Percentiles rank a stretch among this genome's conserved stretches.
phyloP scores from a whole-genome alignment of 1,140 invertebrate species.

The Tachypleus tridentatus region DNA sequence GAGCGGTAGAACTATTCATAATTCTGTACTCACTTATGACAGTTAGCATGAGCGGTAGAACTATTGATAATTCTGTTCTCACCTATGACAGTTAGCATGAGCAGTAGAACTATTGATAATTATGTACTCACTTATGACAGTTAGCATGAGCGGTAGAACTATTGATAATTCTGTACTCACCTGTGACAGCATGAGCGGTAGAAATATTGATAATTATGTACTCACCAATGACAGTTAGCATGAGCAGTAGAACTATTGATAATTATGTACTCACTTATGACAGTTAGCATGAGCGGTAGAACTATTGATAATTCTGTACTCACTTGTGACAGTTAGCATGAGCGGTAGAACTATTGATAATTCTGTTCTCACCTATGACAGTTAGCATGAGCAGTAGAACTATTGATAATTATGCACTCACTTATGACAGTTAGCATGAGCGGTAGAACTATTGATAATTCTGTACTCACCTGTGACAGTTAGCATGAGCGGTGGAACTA shows the following conservation, averaged over 20 bases:
- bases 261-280: conserved; percentile 13
- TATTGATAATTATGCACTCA: conserved; percentile 1
- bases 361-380: conserved; percentile 15
- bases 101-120: too few species aligned
- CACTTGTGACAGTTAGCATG: conserved; percentile 18
- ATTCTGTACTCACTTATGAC: conserved; percentile 15
- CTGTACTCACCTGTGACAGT: conserved; percentile 17
- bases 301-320: not conserved
- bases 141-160: conserved; percentile 4
- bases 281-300: conserved; percentile 7
- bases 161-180: conserved; percentile 6
- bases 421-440: conserved; percentile 16
- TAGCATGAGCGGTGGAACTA: conserved; percentile 2
- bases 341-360: too few species aligned
- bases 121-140: conserved; percentile 15
- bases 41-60: conserved; percentile 5
- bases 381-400: conserved; percentile 4
- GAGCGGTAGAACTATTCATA: too few species aligned
- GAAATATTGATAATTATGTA: not conserved
- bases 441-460: too few species aligned
- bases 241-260: not conserved
- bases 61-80: not conserved
- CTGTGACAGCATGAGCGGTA: conserved; percentile 8
- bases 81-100: conserved; percentile 18
- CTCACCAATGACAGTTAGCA: conserved; percentile 18